These are phyloP conservation scores for Hippocampus zosterae DNA, from an alignment of 2,113 vertebrate species.

Conservation along the genomic window DNA sequence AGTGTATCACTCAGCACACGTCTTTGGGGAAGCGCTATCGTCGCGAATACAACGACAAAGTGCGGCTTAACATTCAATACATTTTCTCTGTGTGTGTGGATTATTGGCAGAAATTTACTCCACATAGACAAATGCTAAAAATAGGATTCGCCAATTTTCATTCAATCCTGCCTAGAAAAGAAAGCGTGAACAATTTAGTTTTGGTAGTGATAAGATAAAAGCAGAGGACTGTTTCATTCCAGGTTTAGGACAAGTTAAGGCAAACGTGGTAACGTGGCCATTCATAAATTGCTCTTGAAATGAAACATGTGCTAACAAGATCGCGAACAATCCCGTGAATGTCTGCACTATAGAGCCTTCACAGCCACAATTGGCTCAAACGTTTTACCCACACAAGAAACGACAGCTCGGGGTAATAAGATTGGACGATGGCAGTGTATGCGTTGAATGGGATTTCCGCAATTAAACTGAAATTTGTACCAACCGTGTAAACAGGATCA, in stretches of 20 bases:
- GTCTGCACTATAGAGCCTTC: neutral
- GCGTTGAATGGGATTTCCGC: neutral
- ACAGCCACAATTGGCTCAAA: neutral
- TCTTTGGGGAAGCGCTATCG: no score
- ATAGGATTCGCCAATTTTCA: neutral
- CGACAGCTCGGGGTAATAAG: neutral
- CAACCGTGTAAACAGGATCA: neutral
- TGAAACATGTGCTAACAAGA: conserved; percentile 1
- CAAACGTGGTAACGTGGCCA: conserved; percentile 8
- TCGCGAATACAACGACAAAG: no score
- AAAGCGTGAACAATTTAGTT: neutral
- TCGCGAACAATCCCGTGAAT: neutral
- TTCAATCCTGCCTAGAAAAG: neutral
- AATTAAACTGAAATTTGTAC: neutral
- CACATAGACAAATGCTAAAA: neutral
- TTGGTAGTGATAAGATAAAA: neutral
- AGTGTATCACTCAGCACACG: neutral
- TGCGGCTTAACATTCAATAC: no score
- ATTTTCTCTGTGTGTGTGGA: neutral
- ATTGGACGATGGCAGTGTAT: neutral
- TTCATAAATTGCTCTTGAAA: neutral
- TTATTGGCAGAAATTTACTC: neutral
- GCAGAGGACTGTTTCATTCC: neutral
- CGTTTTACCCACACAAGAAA: neutral
- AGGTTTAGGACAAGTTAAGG: conserved; percentile 5